Evolutionary conservation across 30 jellyfish, hydroid and myxozoan species (phyloP).

Genomic region (Turritopsis rubra): DNA sequence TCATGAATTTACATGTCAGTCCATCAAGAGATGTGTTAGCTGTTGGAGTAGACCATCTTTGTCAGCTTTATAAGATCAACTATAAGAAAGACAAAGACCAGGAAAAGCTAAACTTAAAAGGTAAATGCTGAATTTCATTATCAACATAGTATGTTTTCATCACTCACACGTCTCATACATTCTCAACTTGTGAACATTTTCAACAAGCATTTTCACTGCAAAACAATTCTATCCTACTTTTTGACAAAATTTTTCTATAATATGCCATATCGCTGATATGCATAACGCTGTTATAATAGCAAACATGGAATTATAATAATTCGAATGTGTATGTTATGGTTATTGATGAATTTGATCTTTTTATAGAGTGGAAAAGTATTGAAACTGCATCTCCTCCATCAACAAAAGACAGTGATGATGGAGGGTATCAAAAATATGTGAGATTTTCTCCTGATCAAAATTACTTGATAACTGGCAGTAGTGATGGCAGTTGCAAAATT

Average conservation of each 20-base stretch:
- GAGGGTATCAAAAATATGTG: slow-evolving; percentile 78
- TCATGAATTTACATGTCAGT: slow-evolving; percentile 58
- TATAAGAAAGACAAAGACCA: slow-evolving; percentile 6
- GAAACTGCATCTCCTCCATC: slow-evolving; percentile 34
- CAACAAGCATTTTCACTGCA: no score
- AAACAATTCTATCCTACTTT: no score
- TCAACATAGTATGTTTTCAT: no score
- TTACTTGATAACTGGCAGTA: slow-evolving; percentile 53
- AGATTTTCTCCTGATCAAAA: slow-evolving; percentile 62
- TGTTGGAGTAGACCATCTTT: slow-evolving; percentile 78
- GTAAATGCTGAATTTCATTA: no score
- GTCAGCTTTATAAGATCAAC: slow-evolving; percentile 43
- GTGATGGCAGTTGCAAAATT: slow-evolving; percentile 61
- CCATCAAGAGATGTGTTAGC: slow-evolving; percentile 47
- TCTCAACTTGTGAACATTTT: no score
- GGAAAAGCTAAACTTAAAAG: slow-evolving; percentile 18
- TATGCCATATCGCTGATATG: no score
- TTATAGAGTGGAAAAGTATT: not conserved
- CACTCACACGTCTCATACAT: no score
- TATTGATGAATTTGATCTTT: not conserved
- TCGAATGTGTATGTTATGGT: no score
- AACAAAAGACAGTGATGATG: slow-evolving; percentile 73
- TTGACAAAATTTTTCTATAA: no score
- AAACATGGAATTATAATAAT: no score
- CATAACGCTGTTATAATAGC: no score